A percentile compares a stretch with the other conserved stretches of the same genome.
Evolutionary conservation across 2,113 vertebrate species (phyloP).

Genomic region (Leptocoma aspasia): DNA sequence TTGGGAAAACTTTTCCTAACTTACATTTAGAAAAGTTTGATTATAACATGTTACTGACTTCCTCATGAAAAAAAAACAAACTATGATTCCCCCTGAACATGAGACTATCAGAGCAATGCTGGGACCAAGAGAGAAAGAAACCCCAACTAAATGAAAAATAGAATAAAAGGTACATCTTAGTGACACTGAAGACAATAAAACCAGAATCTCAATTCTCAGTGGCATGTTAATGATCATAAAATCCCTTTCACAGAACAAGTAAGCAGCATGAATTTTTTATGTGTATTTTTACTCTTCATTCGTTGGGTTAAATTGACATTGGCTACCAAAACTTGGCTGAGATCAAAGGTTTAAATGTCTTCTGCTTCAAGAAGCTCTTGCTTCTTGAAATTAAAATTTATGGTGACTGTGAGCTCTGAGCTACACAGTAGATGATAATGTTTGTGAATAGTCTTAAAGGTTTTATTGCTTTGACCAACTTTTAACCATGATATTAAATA

Average conservation of each 20-base stretch:
- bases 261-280: neutral
- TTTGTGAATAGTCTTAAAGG: neutral
- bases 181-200: neutral
- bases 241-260: neutral
- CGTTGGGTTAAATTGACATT: neutral
- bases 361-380: neutral
- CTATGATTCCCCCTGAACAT: neutral
- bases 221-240: neutral
- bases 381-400: neutral
- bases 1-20: neutral
- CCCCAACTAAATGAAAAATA: neutral
- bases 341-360: neutral
- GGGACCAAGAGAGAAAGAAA: neutral
- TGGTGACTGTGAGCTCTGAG: neutral
- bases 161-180: neutral
- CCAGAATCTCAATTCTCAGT: neutral
- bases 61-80: neutral
- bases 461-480: neutral
- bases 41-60: neutral
- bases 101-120: neutral
- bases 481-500: neutral
- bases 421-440: neutral
- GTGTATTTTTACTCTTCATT: neutral
- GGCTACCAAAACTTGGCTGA: neutral
- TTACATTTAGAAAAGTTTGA: neutral